Evolutionary conservation across 2,797 vertebrate genomes (phyloP).

Genomic region (Borostomias antarcticus): DNA sequence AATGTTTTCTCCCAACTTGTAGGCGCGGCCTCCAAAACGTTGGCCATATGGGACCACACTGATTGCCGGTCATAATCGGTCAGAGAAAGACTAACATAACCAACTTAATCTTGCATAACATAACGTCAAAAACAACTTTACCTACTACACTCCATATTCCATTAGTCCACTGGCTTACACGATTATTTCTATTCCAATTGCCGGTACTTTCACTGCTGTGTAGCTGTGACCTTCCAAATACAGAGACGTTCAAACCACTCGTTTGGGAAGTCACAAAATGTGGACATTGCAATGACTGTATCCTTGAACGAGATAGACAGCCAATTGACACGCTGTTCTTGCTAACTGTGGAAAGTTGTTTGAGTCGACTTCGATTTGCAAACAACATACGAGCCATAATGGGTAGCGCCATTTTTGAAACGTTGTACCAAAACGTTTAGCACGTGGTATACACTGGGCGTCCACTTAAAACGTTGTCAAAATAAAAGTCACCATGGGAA

Average conservation of each 20-base stretch:
- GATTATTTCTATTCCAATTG: neutral
- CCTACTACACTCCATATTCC: conserved; percentile 49
- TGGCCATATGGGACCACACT: no score
- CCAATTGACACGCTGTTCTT: neutral
- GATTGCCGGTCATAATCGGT: no score
- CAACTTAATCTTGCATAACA: no score
- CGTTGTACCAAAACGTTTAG: conserved; percentile 14
- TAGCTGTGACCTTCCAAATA: conserved; percentile 37
- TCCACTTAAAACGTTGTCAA: conserved; percentile 28
- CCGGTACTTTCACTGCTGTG: neutral
- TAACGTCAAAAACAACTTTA: conserved; percentile 22
- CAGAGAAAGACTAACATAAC: no score
- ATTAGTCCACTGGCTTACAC: neutral
- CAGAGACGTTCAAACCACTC: neutral
- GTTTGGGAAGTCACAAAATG: neutral
- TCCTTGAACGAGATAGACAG: neutral
- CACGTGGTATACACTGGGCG: neutral
- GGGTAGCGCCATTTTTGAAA: conserved; percentile 53
- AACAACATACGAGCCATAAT: conserved; percentile 2
- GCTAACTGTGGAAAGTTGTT: neutral
- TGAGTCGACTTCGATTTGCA: neutral
- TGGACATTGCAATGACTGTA: neutral
- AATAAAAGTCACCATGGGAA: conserved; percentile 33
- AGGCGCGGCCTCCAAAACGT: no score
- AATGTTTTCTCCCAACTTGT: no score